Evolutionary conservation across 1,140 invertebrate genomes (phyloP).

Genomic region (Melanaphis sacchari): DNA sequence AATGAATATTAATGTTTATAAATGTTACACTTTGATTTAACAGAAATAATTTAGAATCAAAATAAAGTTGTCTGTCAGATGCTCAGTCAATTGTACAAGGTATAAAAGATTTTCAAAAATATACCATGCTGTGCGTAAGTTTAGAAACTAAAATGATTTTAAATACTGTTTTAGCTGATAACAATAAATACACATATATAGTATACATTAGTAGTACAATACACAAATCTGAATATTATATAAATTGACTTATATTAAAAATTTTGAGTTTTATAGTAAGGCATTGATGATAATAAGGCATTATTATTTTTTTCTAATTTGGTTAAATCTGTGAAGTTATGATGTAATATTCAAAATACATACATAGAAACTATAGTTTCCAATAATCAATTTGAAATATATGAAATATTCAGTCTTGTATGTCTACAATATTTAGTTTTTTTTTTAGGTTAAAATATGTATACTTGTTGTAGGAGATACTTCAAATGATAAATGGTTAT

Average conservation of each 20-base stretch:
- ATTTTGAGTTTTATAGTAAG: not conserved
- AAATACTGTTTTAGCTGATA: not conserved
- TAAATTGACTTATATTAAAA: not conserved
- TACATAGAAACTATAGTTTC: not conserved
- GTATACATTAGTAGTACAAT: not conserved
- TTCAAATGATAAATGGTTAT: not conserved
- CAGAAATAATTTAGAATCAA: not conserved
- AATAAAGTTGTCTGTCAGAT: not conserved
- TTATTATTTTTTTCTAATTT: not conserved
- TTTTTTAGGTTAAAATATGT: not conserved
- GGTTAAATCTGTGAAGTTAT: not conserved
- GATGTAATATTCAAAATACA: not conserved
- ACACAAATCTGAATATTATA: not conserved
- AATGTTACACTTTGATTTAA: not conserved
- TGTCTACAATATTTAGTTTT: not conserved
- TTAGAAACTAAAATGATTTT: not conserved
- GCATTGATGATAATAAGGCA: not conserved
- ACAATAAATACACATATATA: not conserved
- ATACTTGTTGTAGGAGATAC: not conserved
- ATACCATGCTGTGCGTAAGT: not conserved
- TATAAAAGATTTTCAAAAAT: not conserved
- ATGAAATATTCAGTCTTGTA: not conserved
- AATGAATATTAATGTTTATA: not conserved
- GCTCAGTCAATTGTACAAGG: not conserved
- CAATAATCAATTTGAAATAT: not conserved